Evolutionary conservation across 2,888 invertebrate species (phyloP).

Genomic region (Gymnosoma rotundatum): DNA sequence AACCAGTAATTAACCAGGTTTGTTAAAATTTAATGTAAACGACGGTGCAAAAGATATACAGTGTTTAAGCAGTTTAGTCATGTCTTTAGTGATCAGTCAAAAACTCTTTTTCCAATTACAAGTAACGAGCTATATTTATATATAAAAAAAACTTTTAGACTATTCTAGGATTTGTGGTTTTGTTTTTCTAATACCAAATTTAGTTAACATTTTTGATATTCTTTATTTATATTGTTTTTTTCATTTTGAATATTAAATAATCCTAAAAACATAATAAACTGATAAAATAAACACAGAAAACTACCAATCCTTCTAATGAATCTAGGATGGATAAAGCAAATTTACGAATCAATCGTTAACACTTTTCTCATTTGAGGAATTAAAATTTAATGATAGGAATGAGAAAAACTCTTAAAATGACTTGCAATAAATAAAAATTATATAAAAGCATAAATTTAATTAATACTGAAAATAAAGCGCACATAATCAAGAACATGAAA

Average conservation of each 20-base stretch:
- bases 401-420: background rate
- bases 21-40: too few species aligned
- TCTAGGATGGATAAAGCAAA: background rate
- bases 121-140: too few species aligned
- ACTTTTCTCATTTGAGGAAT: background rate
- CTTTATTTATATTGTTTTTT: background rate
- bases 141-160: too few species aligned
- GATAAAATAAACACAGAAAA: constrained; percentile 24
- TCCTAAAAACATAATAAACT: background rate
- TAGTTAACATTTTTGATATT: too few species aligned
- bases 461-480: background rate
- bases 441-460: background rate
- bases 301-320: background rate
- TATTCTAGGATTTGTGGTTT: too few species aligned
- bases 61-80: too few species aligned
- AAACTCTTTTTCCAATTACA: too few species aligned
- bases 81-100: too few species aligned
- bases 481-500: background rate
- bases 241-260: background rate
- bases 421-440: constrained; percentile 13
- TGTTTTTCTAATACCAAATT: too few species aligned
- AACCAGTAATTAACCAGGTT: too few species aligned
- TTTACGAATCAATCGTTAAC: constrained; percentile 8
- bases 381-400: background rate
- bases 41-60: too few species aligned